phyloP scores from a whole-genome alignment of 1,140 invertebrate species.

The Gonioctena quinquepunctata region DNA sequence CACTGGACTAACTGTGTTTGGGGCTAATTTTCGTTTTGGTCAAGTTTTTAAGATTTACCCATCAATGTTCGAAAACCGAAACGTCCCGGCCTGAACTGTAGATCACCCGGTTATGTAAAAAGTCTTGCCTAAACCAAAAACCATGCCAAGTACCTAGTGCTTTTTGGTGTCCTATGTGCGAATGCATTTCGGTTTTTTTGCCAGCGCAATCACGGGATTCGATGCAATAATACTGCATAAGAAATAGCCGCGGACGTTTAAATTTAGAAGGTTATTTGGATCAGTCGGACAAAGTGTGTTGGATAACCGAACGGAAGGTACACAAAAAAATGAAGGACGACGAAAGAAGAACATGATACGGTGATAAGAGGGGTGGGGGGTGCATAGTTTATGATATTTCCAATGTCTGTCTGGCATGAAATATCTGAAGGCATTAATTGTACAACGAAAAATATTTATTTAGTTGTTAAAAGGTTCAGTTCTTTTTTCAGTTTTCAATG shows the following conservation, averaged over 20 bases:
- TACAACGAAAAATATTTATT: neutral
- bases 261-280: slow-evolving; percentile 5
- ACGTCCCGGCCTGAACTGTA: neutral
- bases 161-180: neutral
- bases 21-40: too few relatives aligned
- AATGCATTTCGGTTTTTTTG: neutral
- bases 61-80: too few relatives aligned
- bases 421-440: too few relatives aligned
- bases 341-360: too few relatives aligned
- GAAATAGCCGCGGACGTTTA: neutral
- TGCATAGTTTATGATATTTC: too few relatives aligned
- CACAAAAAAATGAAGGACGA: neutral
- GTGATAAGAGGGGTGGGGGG: too few relatives aligned
- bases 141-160: slow-evolving; percentile 9
- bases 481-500: too few relatives aligned
- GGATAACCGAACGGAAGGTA: neutral
- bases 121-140: neutral
- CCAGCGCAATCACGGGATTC: slow-evolving; percentile 3
- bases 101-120: slow-evolving; percentile 19
- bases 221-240: slow-evolving; percentile 3
- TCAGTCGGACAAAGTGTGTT: slow-evolving; percentile 3
- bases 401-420: too few relatives aligned
- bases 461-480: too few relatives aligned
- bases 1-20: too few relatives aligned
- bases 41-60: too few relatives aligned